Conservation (phyloP, 2,113 vertebrate genomes). For the Triplophysa rosa region DNA sequence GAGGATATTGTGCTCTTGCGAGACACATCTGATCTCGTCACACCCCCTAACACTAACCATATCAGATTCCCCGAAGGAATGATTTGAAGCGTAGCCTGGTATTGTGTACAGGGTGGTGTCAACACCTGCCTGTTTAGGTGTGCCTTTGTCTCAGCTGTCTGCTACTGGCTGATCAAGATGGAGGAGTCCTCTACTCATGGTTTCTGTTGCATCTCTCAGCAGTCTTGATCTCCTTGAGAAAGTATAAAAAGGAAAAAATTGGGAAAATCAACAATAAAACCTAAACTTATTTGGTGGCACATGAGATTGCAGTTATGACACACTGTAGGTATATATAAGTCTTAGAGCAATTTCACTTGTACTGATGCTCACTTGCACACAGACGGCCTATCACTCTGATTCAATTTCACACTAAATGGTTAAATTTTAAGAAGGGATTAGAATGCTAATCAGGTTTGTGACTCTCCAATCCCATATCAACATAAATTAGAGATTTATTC, state of each 20-base stretch:
- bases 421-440: background rate
- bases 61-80: background rate
- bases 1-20: too few species aligned
- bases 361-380: background rate
- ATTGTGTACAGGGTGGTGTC: background rate
- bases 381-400: too few species aligned
- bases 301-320: background rate
- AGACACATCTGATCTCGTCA: too few species aligned
- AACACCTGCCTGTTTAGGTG: slow-evolving; percentile 13
- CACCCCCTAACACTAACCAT: background rate
- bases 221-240: slow-evolving; percentile 10
- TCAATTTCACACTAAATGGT: background rate
- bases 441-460: background rate
- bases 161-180: background rate
- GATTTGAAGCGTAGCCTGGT: background rate
- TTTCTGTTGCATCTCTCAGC: slow-evolving; percentile 5
- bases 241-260: background rate
- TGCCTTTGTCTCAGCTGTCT: background rate
- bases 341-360: too few species aligned
- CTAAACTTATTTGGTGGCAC: background rate
- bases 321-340: background rate
- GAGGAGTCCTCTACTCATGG: background rate
- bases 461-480: slow-evolving; percentile 31
- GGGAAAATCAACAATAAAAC: background rate
- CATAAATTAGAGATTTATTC: background rate